These are phyloP conservation scores for Tetraodon nigroviridis DNA, from an alignment of 2,113 vertebrate species.

Conservation along the genomic window DNA sequence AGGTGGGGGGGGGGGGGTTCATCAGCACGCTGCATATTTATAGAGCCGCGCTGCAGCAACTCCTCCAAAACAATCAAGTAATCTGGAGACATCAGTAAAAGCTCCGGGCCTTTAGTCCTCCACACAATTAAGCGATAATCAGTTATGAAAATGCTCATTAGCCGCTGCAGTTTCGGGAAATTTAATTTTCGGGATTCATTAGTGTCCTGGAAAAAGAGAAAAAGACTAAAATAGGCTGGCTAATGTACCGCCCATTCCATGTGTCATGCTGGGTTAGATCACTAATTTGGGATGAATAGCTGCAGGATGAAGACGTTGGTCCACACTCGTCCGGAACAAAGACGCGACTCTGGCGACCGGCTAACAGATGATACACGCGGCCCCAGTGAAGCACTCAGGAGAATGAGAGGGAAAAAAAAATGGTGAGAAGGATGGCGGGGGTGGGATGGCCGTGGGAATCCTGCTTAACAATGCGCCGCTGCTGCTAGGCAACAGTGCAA, in stretches of 20 bases:
- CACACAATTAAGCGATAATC: background rate
- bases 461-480: constrained; percentile 38
- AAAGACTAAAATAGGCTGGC: constrained; percentile 15
- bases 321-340: constrained; percentile 34
- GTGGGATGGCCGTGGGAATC: constrained; percentile 60
- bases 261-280: constrained; percentile 39
- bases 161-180: background rate
- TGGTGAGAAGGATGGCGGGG: background rate
- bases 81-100: no score
- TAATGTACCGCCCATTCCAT: constrained; percentile 27
- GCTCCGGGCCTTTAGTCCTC: no score
- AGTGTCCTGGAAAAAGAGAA: constrained; percentile 1
- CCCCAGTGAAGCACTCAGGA: constrained; percentile 13
- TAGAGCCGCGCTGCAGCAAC: no score
- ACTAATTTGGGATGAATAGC: constrained; percentile 36
- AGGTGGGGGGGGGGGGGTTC: no score
- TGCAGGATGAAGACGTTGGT: constrained; percentile 43
- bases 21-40: no score
- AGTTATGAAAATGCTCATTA: background rate
- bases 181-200: background rate
- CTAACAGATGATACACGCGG: constrained; percentile 33
- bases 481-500: constrained; percentile 61
- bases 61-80: no score
- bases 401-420: constrained; percentile 5
- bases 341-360: constrained; percentile 26